Evolutionary conservation across 2,113 vertebrate genomes (phyloP).

Genomic region (cat (Felis catus)): F.catus_Fca126_mat1.0 CM031427.1:40036001-40036500

Average conservation of each 20-base stretch:
- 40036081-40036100: no score
- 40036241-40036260: not conserved
- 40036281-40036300: not conserved
- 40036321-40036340: not conserved
- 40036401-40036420: not conserved
- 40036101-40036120: no score
- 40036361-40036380: not conserved
- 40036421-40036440: not conserved
- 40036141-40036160: no score
- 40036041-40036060: rapidly evolving
- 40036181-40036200: no score
- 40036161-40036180: no score
- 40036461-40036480: not conserved
- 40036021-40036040: rapidly evolving
- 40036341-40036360: not conserved
- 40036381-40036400: not conserved
- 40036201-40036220: no score
- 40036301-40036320: not conserved
- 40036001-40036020: no score
- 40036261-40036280: not conserved
- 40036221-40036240: no score
- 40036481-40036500: not conserved
- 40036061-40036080: no score
- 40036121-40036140: no score
- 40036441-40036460: no score